These are phyloP conservation scores for Pemphredon lugubris DNA, from an alignment of 2,888 invertebrate species.

Conservation along the genomic window DNA sequence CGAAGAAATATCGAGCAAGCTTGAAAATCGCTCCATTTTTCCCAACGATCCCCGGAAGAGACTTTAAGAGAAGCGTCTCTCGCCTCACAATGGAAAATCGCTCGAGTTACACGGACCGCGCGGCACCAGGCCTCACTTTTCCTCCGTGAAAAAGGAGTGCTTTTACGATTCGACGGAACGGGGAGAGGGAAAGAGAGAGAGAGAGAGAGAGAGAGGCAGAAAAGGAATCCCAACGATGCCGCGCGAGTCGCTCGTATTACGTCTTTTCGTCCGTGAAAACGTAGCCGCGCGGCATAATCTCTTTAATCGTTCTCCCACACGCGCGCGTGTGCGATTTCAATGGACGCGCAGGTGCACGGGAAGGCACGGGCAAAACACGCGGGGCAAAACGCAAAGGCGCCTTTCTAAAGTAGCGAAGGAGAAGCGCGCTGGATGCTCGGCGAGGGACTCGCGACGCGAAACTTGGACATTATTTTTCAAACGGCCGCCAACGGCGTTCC, in stretches of 20 bases:
- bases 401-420: constrained; percentile 42
- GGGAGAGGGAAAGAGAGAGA: not conserved
- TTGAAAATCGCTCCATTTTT: constrained; percentile 32
- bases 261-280: constrained; percentile 19
- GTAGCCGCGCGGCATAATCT: constrained; percentile 18
- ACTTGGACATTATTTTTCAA: constrained; percentile 47
- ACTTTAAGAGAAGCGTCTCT: constrained; percentile 29
- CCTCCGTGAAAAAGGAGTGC: constrained; percentile 9
- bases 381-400: constrained; percentile 1
- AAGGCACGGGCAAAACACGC: constrained; percentile 1
- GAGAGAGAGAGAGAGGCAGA: not conserved
- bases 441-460: constrained; percentile 33
- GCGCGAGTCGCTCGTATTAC: not conserved
- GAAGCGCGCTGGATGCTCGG: constrained; percentile 24
- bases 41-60: constrained; percentile 1
- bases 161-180: constrained; percentile 30
- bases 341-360: not conserved
- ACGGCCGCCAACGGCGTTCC: no score
- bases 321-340: not conserved
- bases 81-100: constrained; percentile 42
- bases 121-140: not conserved
- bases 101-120: constrained; percentile 13
- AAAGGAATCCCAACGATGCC: not conserved
- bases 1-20: not conserved
- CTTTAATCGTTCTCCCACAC: constrained; percentile 31